These are phyloP conservation scores for Galeopsomyia nigrocyanea DNA, from an alignment of 2,888 invertebrate genomes.

Conservation along the genomic window DNA sequence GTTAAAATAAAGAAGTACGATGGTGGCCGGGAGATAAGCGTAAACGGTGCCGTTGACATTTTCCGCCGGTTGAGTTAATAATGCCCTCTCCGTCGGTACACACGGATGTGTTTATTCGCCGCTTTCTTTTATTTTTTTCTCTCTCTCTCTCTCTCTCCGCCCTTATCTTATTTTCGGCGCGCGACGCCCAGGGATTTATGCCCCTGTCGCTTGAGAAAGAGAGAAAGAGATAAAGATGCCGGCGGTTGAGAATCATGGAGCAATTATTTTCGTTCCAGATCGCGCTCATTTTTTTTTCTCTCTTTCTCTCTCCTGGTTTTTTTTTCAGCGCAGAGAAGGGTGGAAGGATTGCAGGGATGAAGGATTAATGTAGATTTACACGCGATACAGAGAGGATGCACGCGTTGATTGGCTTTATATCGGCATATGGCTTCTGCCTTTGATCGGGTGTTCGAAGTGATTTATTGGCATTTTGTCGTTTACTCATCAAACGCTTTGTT, in stretches of 20 bases:
- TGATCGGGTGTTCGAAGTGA: not conserved
- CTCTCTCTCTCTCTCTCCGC: slow-evolving; percentile 51
- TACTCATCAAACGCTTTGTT: too few relatives aligned
- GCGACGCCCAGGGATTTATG: slow-evolving; percentile 65
- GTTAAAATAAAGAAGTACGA: slow-evolving; percentile 13
- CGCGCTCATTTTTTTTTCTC: slow-evolving; percentile 51
- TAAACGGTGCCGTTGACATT: slow-evolving; percentile 64
- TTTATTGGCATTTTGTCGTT: too few relatives aligned
- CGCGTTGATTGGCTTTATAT: slow-evolving; percentile 9
- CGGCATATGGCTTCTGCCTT: slow-evolving; percentile 16
- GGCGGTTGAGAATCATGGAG: slow-evolving; percentile 58
- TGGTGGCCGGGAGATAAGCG: slow-evolving; percentile 57
- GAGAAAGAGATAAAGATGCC: slow-evolving; percentile 43
- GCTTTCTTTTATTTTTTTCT: slow-evolving; percentile 60
- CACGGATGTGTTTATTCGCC: slow-evolving; percentile 68
- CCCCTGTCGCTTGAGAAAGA: slow-evolving; percentile 55
- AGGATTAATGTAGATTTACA: slow-evolving; percentile 41
- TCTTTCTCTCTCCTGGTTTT: not conserved
- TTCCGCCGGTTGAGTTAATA: slow-evolving; percentile 68
- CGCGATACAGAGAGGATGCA: slow-evolving; percentile 20
- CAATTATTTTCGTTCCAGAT: slow-evolving; percentile 65
- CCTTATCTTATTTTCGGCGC: slow-evolving; percentile 67
- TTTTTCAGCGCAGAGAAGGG: not conserved
- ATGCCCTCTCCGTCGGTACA: slow-evolving; percentile 58
- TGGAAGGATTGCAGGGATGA: slow-evolving; percentile 14